Evolutionary conservation across 2,797 vertebrate genomes (phyloP), one percentile per base, ranked within the genome.

Genomic region (Argyrosomus regius): DNA sequence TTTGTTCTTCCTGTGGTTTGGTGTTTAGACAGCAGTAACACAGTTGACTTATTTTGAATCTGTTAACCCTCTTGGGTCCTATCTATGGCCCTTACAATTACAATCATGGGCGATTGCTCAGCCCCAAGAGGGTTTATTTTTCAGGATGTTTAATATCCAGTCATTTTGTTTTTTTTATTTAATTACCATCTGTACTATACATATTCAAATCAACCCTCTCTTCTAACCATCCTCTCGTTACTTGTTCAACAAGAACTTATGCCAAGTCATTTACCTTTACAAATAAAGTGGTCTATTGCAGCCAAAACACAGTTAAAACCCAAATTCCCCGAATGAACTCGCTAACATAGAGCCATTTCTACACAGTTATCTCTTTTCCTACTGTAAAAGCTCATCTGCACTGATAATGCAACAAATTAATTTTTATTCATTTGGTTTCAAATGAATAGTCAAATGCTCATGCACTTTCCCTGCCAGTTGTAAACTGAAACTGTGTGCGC

Each of bases 401-500:
- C 26, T 60, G 53, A 78, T 52, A 50, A 68, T 54, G 57, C 5
- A 46, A 61, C 70, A 59, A 57, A 83, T 75, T 1, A 26, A 78
- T 73, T 53, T 28, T 45, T 69, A 80, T 82, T 60, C 31, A 68
- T 78, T 62, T 46, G 59, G 31, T 9, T 39, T 39, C 35, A 39
- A 39, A 39, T 39, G 57, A 78, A 88, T 77, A 74, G 78, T 85
- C 66, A 71, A 35, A 80, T 61, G 26, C 70, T 22, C 18, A 18
- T 22, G 4, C 31, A 2, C 52, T 57, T 77, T 41, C 50, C 41
- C 10, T 61, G 48, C 73, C 77, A 71, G 78, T 73, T 80, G 75
- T 83, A 77, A 84, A 57, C 45, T 70, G 73, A 86, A 84, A 66
- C 77, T 81, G 72, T 17, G 1, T 45, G 28, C 22, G 41, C 66